Percentiles rank a stretch among this genome's conserved stretches.
These are phyloP conservation scores for Cryptoblepharus egeriae DNA, from an alignment of 2,797 vertebrate genomes.

Conservation along the genomic window DNA sequence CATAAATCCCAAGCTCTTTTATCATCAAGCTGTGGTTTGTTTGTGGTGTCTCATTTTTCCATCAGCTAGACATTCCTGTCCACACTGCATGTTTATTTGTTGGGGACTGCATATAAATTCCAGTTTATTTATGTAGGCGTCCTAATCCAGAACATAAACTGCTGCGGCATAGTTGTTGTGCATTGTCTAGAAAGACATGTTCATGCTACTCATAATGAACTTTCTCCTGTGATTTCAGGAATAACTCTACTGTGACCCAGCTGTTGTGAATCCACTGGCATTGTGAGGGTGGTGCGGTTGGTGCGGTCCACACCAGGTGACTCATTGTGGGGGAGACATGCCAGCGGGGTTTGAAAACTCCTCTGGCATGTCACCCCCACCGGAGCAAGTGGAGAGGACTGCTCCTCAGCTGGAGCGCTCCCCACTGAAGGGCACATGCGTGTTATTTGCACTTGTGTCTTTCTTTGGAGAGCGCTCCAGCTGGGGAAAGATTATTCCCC, in stretches of 20 bases:
- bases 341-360: too few relatives aligned
- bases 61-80: conserved; percentile 76
- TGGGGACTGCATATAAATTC: conserved; percentile 71
- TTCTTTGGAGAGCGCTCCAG: too few relatives aligned
- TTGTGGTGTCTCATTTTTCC: conserved; percentile 76
- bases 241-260: conserved; percentile 62
- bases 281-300: too few relatives aligned
- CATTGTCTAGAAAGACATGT: conserved; percentile 56
- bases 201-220: conserved; percentile 60
- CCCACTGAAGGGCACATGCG: too few relatives aligned
- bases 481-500: too few relatives aligned
- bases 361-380: too few relatives aligned
- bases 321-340: too few relatives aligned
- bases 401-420: too few relatives aligned
- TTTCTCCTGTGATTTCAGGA: conserved; percentile 61
- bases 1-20: conserved; percentile 74
- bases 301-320: too few relatives aligned
- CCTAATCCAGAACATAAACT: conserved; percentile 76
- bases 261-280: conserved; percentile 67
- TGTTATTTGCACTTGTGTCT: too few relatives aligned
- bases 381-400: too few relatives aligned
- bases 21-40: conserved; percentile 77
- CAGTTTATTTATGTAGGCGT: conserved; percentile 67
- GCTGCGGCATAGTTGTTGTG: conserved; percentile 60
- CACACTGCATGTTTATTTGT: conserved; percentile 75